Evolutionary conservation across 1,140 invertebrate genomes (phyloP).

Genomic region (Drosophila watanabei): DNA sequence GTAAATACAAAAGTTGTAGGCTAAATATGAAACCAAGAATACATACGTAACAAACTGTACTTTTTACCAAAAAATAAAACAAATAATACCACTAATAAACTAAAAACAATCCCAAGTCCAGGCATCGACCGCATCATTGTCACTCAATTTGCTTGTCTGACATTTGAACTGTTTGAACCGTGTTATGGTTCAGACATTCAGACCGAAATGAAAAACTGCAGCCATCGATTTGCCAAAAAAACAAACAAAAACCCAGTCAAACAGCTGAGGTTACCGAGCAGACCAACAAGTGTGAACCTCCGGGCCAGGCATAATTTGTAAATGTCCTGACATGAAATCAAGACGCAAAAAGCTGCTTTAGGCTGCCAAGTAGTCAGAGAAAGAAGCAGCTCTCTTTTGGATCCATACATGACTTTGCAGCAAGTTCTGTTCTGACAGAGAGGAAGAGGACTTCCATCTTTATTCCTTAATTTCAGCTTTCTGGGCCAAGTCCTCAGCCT

Average conservation of each 20-base stretch:
- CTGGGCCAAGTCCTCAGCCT: constrained; percentile 8
- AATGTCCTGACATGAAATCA: constrained; percentile 65
- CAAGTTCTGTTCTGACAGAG: constrained; percentile 1
- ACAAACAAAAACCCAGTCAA: background rate
- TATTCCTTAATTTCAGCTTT: background rate
- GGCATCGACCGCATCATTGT: constrained; percentile 65
- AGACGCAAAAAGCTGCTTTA: constrained; percentile 35
- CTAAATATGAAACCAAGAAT: background rate
- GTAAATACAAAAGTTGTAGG: background rate
- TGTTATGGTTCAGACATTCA: constrained; percentile 26
- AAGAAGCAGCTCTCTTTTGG: too few species aligned
- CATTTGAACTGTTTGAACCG: constrained; percentile 64
- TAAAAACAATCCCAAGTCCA: constrained; percentile 7
- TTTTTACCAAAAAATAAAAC: background rate
- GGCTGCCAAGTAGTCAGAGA: constrained; percentile 25
- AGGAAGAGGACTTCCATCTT: too few species aligned
- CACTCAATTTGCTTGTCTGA: constrained; percentile 67
- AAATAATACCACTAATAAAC: background rate
- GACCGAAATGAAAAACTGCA: constrained; percentile 25
- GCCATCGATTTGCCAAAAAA: constrained; percentile 36
- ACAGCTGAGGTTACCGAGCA: constrained; percentile 2
- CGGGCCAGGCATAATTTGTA: constrained; percentile 68
- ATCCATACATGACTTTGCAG: constrained; percentile 41
- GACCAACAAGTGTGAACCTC: constrained; percentile 44
- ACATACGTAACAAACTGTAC: background rate